Percentiles rank a stretch among this genome's conserved stretches.
phyloP scores from a whole-genome alignment of 2,888 invertebrate species.

The Plusia festucae region DNA sequence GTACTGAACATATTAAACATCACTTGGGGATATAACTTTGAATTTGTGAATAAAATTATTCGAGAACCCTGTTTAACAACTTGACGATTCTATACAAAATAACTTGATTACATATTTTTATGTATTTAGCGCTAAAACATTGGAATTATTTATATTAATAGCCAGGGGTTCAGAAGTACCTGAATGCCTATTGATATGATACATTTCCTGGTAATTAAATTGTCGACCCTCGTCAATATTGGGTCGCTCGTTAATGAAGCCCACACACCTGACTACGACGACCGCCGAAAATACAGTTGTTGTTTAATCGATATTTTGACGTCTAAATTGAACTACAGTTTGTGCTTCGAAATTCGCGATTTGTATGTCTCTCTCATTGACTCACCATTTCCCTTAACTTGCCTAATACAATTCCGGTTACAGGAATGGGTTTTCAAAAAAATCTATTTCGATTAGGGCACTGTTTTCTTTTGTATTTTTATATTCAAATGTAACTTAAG shows the following conservation, averaged over 20 bases:
- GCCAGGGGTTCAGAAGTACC: background rate
- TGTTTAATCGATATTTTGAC: background rate
- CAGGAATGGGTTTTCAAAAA: background rate
- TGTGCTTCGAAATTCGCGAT: background rate
- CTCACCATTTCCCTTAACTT: background rate
- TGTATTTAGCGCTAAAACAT: background rate
- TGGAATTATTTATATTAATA: background rate
- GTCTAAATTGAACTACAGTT: background rate
- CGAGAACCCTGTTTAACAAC: background rate
- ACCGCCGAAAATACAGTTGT: background rate
- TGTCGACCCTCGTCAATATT: constrained; percentile 14
- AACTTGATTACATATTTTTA: background rate
- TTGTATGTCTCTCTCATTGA: background rate
- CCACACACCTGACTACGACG: background rate
- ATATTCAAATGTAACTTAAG: too few relatives aligned
- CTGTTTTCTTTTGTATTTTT: too few relatives aligned
- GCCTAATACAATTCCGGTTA: background rate
- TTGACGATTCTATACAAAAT: constrained; percentile 1
- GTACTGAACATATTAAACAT: constrained; percentile 6
- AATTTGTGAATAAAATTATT: constrained; percentile 3
- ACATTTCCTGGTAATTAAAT: constrained; percentile 10
- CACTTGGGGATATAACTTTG: background rate
- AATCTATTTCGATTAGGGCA: too few relatives aligned
- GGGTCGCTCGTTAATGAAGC: constrained; percentile 13
- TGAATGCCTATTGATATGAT: background rate